phyloP scores from a whole-genome alignment of 2,888 invertebrate species.

The Molorchus minor region DNA sequence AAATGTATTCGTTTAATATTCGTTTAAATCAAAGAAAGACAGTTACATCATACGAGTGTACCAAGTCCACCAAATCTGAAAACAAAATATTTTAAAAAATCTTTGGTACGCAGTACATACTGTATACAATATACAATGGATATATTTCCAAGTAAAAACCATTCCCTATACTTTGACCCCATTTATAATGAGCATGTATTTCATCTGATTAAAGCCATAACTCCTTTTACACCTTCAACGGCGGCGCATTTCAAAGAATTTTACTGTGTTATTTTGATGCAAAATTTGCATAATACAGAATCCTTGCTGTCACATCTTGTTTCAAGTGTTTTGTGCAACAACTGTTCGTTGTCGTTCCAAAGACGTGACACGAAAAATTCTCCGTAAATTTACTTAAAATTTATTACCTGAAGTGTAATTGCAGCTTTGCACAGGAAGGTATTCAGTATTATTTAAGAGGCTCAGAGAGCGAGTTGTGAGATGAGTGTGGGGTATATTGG shows the following conservation, averaged over 20 bases:
- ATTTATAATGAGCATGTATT: too few species aligned
- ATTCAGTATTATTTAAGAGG: slow-evolving; percentile 28
- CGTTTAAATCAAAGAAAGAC: too few species aligned
- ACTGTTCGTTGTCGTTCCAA: slow-evolving; percentile 39
- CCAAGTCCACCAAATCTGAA: too few species aligned
- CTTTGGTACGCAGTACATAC: too few species aligned
- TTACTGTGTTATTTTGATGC: slow-evolving; percentile 3
- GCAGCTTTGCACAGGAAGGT: slow-evolving; percentile 36
- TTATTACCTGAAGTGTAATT: slow-evolving; percentile 56
- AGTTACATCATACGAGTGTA: too few species aligned
- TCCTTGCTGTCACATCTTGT: slow-evolving; percentile 25
- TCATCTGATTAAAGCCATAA: too few species aligned
- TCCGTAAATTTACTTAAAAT: slow-evolving; percentile 46
- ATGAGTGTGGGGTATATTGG: background rate
- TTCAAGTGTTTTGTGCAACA: slow-evolving; percentile 38
- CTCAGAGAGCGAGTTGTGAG: background rate
- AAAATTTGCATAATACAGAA: slow-evolving; percentile 20
- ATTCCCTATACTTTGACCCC: too few species aligned
- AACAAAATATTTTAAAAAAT: too few species aligned
- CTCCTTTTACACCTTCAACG: too few species aligned
- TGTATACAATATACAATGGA: too few species aligned
- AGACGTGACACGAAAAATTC: slow-evolving; percentile 42
- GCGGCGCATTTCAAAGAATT: background rate
- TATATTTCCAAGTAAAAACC: too few species aligned
- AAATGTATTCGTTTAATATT: too few species aligned